Conservation (phyloP, 2,888 invertebrate genomes). For the Axea sp. region DNA sequence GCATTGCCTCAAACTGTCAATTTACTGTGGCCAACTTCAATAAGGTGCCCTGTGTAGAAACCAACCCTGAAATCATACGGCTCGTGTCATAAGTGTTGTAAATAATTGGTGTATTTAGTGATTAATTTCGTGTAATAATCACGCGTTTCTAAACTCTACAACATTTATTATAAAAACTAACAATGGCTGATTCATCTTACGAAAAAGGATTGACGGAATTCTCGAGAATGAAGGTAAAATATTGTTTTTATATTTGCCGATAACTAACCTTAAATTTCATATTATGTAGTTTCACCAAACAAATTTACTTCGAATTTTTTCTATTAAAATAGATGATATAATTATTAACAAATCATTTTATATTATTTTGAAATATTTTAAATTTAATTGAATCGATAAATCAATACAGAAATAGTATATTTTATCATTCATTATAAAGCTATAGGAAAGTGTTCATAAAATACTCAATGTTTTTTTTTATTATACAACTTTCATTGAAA, state of each 20-base stretch:
- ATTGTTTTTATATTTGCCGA: background rate
- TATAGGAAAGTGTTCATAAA: conserved; percentile 3
- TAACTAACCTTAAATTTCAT: conserved; percentile 62
- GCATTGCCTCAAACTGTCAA: too few relatives aligned
- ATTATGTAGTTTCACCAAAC: background rate
- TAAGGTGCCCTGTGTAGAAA: too few relatives aligned
- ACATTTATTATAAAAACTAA: too few relatives aligned
- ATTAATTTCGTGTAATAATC: too few relatives aligned
- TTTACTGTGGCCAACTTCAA: too few relatives aligned
- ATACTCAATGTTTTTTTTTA: background rate
- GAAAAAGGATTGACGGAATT: conserved; percentile 77
- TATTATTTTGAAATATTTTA: too few relatives aligned
- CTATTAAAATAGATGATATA: background rate
- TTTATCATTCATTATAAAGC: background rate
- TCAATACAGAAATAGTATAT: too few relatives aligned
- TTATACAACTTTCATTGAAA: too few relatives aligned
- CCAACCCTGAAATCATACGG: too few relatives aligned
- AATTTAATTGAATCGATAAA: background rate
- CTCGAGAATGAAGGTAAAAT: conserved; percentile 76
- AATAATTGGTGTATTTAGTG: too few relatives aligned
- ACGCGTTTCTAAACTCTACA: too few relatives aligned
- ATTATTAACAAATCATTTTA: background rate
- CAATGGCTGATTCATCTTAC: conserved; percentile 77
- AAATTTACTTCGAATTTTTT: background rate
- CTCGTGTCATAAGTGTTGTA: too few relatives aligned